Evolutionary conservation across 2,797 vertebrate genomes (phyloP).

Genomic region (Zonotrichia albicollis): DNA sequence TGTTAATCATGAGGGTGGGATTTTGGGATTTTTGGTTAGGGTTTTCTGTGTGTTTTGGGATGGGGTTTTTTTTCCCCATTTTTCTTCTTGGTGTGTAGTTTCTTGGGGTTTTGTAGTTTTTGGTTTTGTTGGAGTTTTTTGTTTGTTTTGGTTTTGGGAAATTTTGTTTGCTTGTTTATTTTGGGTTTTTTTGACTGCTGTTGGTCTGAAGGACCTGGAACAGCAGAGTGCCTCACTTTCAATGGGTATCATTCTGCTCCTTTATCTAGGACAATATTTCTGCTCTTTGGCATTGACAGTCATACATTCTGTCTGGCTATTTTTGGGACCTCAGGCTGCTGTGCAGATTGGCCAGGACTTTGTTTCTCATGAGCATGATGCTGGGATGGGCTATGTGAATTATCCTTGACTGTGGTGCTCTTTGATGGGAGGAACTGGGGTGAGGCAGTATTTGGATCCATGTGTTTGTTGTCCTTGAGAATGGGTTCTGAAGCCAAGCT

Average conservation of each 20-base stretch:
- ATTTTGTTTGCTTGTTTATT: not conserved
- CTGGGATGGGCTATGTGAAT: not conserved
- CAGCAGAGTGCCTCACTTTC: not conserved
- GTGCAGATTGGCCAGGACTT: not conserved
- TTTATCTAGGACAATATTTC: not conserved
- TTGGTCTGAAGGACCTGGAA: not conserved
- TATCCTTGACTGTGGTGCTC: not conserved
- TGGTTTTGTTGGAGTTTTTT: too few species aligned
- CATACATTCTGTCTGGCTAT: not conserved
- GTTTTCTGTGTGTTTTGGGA: not conserved
- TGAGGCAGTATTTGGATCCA: not conserved
- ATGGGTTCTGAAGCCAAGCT: not conserved
- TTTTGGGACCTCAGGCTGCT: not conserved
- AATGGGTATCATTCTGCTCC: not conserved
- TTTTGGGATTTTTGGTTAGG: not conserved
- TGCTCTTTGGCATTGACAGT: not conserved
- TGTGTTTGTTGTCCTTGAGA: not conserved
- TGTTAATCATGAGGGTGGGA: slow-evolving; percentile 11
- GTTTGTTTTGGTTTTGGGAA: not conserved
- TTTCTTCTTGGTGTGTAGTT: not conserved
- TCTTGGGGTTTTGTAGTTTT: not conserved
- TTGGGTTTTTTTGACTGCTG: not conserved
- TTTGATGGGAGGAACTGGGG: not conserved
- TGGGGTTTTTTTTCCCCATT: fast-evolving
- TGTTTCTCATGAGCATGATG: not conserved